Base-by-base conservation (phyloP, 2,113 vertebrate genomes). In the Clarias gariepinus region DNA sequence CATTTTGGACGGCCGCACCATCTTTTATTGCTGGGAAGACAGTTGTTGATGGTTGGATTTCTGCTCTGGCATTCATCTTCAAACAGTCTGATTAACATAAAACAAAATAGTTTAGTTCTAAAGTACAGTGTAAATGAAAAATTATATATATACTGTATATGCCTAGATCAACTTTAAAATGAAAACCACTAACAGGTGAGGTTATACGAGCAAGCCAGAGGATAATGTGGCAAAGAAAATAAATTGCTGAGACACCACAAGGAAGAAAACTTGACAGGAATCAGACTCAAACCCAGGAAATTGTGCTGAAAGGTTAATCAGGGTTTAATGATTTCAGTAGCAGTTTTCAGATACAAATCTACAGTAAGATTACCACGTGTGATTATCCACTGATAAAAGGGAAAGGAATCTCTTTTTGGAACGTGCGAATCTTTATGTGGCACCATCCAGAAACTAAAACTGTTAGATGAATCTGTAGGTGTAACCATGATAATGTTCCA, bases 31-130 rank as follows among this genome's bases (percentile, higher is more conserved):
- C 84, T 30, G 52, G 15, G 76, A 80, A 18, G 60, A 66, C 0
- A 13, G 57, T 47, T 66, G 13, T 18, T 64, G 60, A 23, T 63
- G 79, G 30, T 81, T 81, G 79, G 15, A 82, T 63, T 66, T 81
- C 25, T 82, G 60, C 71, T 76, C 57, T 84, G 71, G 71, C 23
- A 6, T 63, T 76, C 63, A 13, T 63, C 7, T 13, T n/a, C 15
- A 7, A 25, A 52, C 61, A 57, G 61, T 52, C n/a, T 63, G 36
- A 80, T 53, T 52, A 69, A 79, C 30, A 33, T 23, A 28, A 85
- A 58, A 57, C 13, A 80, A 53, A 79, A 80, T 15, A 1, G 23
- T 19, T 85, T 64, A 66, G 58, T 78, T 78, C 23, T 80, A 36
- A 81, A 64, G 33, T n/a, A 21, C 60, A 64, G 3, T 63, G 18